phyloP scores from a whole-genome alignment of 2,888 invertebrate genomes.

The Pandemis heparana region DNA sequence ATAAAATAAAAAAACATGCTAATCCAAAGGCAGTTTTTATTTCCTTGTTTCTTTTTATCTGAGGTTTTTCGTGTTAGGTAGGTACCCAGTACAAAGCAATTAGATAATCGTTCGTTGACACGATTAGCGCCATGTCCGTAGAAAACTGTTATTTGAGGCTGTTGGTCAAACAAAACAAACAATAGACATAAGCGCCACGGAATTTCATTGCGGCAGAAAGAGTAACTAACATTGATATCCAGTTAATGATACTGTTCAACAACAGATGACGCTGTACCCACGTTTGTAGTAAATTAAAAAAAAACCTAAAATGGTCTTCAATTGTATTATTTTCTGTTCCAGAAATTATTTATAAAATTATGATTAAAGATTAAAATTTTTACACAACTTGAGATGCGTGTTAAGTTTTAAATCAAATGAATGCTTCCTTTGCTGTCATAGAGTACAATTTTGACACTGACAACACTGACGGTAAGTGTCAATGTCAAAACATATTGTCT shows the following conservation, averaged over 20 bases:
- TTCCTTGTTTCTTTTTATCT: too few relatives aligned
- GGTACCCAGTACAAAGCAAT: too few relatives aligned
- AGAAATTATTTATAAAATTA: neutral
- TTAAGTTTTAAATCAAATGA: neutral
- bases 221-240: neutral
- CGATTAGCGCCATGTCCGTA: too few relatives aligned
- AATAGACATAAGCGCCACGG: neutral
- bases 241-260: neutral
- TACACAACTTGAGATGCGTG: neutral
- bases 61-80: too few relatives aligned
- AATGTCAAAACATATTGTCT: constrained; percentile 71
- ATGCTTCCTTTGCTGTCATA: neutral
- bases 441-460: constrained; percentile 39
- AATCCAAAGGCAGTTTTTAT: too few relatives aligned
- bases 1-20: too few relatives aligned
- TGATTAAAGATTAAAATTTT: too few relatives aligned
- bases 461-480: constrained; percentile 48
- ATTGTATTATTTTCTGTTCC: neutral
- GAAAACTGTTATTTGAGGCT: neutral
- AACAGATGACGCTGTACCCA: neutral
- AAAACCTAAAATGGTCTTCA: neutral
- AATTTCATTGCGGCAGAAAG: neutral
- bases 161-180: too few relatives aligned
- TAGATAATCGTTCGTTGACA: too few relatives aligned
- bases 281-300: neutral